These are phyloP conservation scores for Eulemur rubriventer DNA, from an alignment of 2,797 vertebrate species.

Conservation along the genomic window DNA sequence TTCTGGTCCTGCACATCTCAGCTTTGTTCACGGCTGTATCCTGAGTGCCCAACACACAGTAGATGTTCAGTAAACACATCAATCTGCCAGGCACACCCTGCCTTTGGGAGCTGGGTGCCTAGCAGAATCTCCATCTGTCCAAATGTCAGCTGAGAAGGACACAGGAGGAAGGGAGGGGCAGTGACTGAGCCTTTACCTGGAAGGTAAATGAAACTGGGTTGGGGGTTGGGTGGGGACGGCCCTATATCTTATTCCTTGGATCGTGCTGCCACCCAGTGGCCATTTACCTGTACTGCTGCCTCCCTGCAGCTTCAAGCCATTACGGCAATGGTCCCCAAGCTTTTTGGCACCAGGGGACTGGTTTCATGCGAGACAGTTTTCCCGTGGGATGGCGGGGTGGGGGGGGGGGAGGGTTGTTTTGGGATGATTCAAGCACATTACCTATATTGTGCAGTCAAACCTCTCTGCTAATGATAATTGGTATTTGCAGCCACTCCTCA, in stretches of 20 bases:
- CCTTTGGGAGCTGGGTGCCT: neutral
- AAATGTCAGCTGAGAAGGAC: neutral
- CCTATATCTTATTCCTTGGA: slow-evolving; percentile 9
- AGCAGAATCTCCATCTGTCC: neutral
- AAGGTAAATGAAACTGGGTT: neutral
- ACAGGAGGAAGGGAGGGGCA: neutral
- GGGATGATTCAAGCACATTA: no score
- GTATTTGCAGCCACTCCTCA: no score
- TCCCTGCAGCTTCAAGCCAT: neutral
- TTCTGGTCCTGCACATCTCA: no score
- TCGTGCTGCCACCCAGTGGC: slow-evolving; percentile 72
- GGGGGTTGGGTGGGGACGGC: neutral
- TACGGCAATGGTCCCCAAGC: no score
- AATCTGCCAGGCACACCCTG: neutral
- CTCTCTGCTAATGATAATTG: no score
- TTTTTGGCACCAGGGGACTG: no score
- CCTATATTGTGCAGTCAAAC: no score
- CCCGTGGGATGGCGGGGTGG: fast-evolving
- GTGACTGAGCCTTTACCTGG: neutral
- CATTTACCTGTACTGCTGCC: neutral
- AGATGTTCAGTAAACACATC: neutral
- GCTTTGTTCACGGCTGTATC: neutral
- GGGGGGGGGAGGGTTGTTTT: no score
- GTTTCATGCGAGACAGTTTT: no score
- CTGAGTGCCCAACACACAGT: neutral